phyloP scores from a whole-genome alignment of 2,888 invertebrate species.

The Drosophila glabriapex region DNA sequence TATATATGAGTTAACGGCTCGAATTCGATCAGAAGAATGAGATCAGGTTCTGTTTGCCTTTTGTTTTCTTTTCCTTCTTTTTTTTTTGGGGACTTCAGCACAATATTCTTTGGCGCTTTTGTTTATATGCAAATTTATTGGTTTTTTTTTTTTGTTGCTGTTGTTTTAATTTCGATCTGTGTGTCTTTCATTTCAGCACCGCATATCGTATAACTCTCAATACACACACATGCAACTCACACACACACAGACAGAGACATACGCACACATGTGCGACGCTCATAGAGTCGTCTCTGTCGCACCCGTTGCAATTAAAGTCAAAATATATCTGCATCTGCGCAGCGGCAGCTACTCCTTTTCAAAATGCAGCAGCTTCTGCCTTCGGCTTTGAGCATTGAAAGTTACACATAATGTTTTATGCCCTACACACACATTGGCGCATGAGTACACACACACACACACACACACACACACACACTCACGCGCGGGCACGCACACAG shows the following conservation, averaged over 20 bases:
- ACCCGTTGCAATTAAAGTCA: conserved; percentile 68
- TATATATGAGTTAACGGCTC: conserved; percentile 41
- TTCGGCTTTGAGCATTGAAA: conserved; percentile 72
- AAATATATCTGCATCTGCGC: conserved; percentile 77
- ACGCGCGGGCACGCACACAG: conserved; percentile 17
- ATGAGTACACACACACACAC: conserved; percentile 23
- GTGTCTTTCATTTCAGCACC: conserved; percentile 68
- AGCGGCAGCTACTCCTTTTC: conserved; percentile 72
- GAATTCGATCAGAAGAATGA: conserved; percentile 53
- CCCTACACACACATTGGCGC: conserved; percentile 36
- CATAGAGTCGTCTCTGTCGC: conserved; percentile 71
- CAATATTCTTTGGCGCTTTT: conserved; percentile 62
- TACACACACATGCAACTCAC: conserved; percentile 21
- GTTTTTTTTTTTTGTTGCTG: conserved; percentile 44
- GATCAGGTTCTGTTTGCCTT: conserved; percentile 56
- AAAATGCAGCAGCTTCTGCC: conserved; percentile 78
- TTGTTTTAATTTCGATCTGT: conserved; percentile 47
- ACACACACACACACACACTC: conserved; percentile 19
- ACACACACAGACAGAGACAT: conserved; percentile 17
- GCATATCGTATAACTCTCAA: conserved; percentile 50
- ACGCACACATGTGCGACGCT: not conserved
- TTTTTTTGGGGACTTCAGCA: conserved; percentile 14
- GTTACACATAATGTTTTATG: conserved; percentile 64
- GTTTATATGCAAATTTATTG: conserved; percentile 75
- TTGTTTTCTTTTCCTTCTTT: conserved; percentile 42